Conservation (phyloP, 2,113 vertebrate genomes). For the Motacilla tschutschensis region DNA sequence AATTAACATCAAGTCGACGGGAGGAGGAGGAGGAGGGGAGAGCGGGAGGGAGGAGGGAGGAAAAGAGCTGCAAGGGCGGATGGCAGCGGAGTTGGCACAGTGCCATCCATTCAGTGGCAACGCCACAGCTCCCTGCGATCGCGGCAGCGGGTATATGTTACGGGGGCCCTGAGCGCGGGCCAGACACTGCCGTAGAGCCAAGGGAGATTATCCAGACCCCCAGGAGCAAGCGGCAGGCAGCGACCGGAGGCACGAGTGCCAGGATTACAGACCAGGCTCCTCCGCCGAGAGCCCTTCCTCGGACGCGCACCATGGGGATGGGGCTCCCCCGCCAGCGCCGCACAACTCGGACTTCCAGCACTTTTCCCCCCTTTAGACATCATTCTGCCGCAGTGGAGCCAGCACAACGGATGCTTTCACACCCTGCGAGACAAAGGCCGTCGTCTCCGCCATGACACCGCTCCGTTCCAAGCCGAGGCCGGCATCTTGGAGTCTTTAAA, state of each 20-base stretch:
- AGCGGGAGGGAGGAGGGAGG: slow-evolving; percentile 80
- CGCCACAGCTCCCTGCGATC: slow-evolving; percentile 87
- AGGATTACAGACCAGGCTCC: slow-evolving; percentile 72
- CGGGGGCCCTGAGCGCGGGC: slow-evolving; percentile 76
- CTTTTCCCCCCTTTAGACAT: slow-evolving; percentile 65
- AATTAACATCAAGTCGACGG: slow-evolving; percentile 95
- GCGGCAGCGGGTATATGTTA: slow-evolving; percentile 86
- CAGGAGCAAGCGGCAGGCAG: slow-evolving; percentile 76
- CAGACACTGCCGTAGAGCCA: slow-evolving; percentile 71
- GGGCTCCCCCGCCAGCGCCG: slow-evolving; percentile 56
- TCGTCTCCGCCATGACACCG: slow-evolving; percentile 78
- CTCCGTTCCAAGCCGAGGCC: slow-evolving; percentile 71
- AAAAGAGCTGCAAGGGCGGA: slow-evolving; percentile 94
- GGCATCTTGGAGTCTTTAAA: slow-evolving; percentile 68
- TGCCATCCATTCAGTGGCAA: slow-evolving; percentile 99
- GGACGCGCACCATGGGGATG: slow-evolving; percentile 53
- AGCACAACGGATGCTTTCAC: slow-evolving; percentile 77
- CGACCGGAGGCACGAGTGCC: slow-evolving; percentile 73
- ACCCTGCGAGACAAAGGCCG: slow-evolving; percentile 81
- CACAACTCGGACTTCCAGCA: slow-evolving; percentile 67
- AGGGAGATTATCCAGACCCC: slow-evolving; percentile 72
- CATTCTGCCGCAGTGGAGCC: slow-evolving; percentile 73
- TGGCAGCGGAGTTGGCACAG: slow-evolving; percentile 98
- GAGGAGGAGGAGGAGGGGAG: slow-evolving; percentile 78
- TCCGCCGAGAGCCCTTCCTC: slow-evolving; percentile 54